Evolutionary conservation across 2,888 invertebrate species (phyloP).

Genomic region (Brachypalpus laphriformis): DNA sequence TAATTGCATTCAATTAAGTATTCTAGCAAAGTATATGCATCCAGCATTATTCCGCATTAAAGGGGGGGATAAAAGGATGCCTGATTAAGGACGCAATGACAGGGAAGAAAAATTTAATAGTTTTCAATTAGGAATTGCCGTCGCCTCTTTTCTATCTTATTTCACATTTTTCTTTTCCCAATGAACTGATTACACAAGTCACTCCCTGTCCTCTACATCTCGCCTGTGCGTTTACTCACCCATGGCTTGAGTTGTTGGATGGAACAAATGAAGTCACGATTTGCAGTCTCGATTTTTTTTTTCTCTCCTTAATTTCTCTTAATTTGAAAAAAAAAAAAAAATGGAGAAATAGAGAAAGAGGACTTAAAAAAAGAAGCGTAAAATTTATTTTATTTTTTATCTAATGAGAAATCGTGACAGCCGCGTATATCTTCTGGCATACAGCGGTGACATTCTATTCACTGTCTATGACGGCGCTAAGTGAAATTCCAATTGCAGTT

Average conservation of each 20-base stretch:
- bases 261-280: constrained; percentile 68
- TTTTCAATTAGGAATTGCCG: constrained; percentile 69
- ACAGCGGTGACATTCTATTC: constrained; percentile 44
- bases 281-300: constrained; percentile 56
- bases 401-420: constrained; percentile 71
- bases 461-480: constrained; percentile 66
- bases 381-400: constrained; percentile 69
- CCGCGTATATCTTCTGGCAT: constrained; percentile 43
- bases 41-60: constrained; percentile 14
- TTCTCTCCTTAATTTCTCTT: constrained; percentile 56
- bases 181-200: constrained; percentile 62
- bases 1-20: constrained; percentile 62
- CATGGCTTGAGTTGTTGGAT: constrained; percentile 39
- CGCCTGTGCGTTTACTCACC: constrained; percentile 48
- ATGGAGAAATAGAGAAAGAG: constrained; percentile 2
- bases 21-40: constrained; percentile 21
- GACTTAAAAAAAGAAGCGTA: constrained; percentile 43
- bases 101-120: constrained; percentile 64
- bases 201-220: constrained; percentile 48
- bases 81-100: constrained; percentile 61
- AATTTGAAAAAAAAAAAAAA: constrained; percentile 55
- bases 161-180: constrained; percentile 58
- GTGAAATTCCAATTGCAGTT: constrained; percentile 66
- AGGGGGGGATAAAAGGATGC: constrained; percentile 35
- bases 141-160: constrained; percentile 43